Evolutionary conservation across 2,888 invertebrate genomes (phyloP), one percentile per base, ranked within the genome.

Genomic region (Leucoptera coffeella): DNA sequence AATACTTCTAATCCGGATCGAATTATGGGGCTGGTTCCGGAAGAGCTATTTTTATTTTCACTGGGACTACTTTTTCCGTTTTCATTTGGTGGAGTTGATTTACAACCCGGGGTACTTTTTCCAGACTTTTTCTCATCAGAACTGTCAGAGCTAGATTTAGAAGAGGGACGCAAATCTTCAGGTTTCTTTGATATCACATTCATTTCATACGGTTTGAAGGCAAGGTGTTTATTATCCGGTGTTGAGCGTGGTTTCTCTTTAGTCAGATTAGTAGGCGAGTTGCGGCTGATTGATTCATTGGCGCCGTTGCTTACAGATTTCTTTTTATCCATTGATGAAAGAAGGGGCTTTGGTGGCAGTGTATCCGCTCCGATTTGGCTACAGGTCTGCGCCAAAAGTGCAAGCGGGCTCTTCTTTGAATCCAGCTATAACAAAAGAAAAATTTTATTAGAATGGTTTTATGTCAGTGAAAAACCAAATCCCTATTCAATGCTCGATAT

Each of bases 281-380:
- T 79, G 47, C 84, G 80, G 45, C 55, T 64, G 22, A 80, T 75
- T 37, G 61, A 50, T 38, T 75, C 69, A 42, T 69, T 67, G 30
- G 72, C 71, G 46, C 54, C 69, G 50, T 67, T 71, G 32, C 61
- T 72, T 51, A 73, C 67, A 61, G 81, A 77, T 40, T 80, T 80
- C 29, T 81, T 77, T 56, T 90, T 90, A 39, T 89, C 87, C 49
- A 83, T 53, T 11, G 84, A 75, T 12, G 85, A 77, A 35, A 88
- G 72, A 39, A 86, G 52, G 1, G 86, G 81, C 45, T 90, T 91
- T 6, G 81, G 73, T 15, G 84, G 78, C 14, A 87, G 81, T 0
- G 88, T 80, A 50, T 94, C 94, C 12, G 90, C 89, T 28, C 93
- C 96, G 42, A 96, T 96, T 56, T 93, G 94, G 53, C 92, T 94